Base-by-base conservation (phyloP, 2,113 vertebrate species). In the Crotophaga sulcirostris region DNA sequence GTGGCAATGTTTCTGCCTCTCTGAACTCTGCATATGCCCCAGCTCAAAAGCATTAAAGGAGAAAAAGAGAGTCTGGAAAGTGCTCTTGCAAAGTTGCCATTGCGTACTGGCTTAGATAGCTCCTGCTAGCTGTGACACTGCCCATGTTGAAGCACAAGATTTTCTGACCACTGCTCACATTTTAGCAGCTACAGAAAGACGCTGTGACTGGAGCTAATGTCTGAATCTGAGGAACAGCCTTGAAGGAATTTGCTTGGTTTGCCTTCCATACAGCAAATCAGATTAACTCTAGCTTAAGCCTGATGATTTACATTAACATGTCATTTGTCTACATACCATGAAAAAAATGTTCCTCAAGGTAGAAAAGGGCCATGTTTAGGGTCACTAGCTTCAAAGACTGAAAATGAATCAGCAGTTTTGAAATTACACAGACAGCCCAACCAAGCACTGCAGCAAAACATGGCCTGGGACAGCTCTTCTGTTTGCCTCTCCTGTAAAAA, bases 341-440 rank as follows among this genome's bases (percentile, higher is more conserved):
- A 97, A 94, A 84, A n/a, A 95, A 96, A 33, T 45, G 60, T 93
- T 95, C 75, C 94, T 82, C 40, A 79, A 64, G 91, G 90, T 91
- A 84, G 92, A 94, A 67, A 56, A 72, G 16, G 75, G 87, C 31
- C 9, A 2, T 77, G 36, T 94, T 93, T 95, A 34, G 59, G 89
- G 84, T 86, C 84, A 88, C 80, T 95, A 84, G 26, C 70, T 88
- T 96, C 69, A 82, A 94, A 95, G 33, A 38, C 58, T 70, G 69
- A 92, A 93, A 96, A 64, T 97, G 96, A 98, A 84, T 97, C 95
- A 93, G 96, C 96, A 97, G 19, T 94, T 97, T 94, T 38, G 78
- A 96, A 92, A 77, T 82, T 33, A 81, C 19, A 66, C 9, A 64
- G 75, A 62, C 49, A 84, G 44, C 82, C 11, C 49, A 92, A 67